phyloP scores from a whole-genome alignment of 2,797 vertebrate genomes.

The Sparidentex hasta region DNA sequence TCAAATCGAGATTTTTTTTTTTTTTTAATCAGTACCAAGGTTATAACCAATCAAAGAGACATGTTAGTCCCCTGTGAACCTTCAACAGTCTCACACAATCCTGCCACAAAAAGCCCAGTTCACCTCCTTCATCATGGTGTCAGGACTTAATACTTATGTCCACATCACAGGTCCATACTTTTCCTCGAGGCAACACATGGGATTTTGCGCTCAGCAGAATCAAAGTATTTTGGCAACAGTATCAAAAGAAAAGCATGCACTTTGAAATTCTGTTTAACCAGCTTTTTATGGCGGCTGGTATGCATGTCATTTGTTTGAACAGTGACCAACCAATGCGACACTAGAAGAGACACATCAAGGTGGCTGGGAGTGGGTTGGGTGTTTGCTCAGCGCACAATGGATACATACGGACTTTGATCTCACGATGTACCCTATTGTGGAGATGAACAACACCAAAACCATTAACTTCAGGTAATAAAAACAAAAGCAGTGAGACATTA shows the following conservation, averaged over 20 bases:
- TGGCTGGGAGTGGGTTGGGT: slow-evolving; percentile 19
- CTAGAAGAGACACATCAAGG: slow-evolving; percentile 49
- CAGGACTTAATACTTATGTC: background rate
- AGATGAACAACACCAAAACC: slow-evolving; percentile 42
- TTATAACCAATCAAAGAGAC: background rate
- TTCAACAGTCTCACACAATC: background rate
- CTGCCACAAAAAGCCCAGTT: background rate
- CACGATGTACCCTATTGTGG: slow-evolving; percentile 40
- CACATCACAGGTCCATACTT: background rate
- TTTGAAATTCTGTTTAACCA: slow-evolving; percentile 30
- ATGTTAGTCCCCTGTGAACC: background rate
- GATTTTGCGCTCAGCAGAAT: background rate
- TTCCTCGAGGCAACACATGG: background rate
- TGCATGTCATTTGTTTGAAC: slow-evolving; percentile 75
- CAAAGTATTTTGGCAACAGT: slow-evolving; percentile 34
- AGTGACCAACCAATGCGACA: slow-evolving; percentile 36
- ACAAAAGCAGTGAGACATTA: slow-evolving; percentile 5
- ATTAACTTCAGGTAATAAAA: slow-evolving; percentile 44
- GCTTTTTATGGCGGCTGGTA: slow-evolving; percentile 49
- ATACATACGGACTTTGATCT: slow-evolving; percentile 78
- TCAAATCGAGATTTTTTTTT: slow-evolving; percentile 14
- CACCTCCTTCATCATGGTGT: background rate
- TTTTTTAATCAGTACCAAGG: slow-evolving; percentile 4
- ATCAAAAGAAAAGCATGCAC: slow-evolving; percentile 37
- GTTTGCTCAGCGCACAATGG: slow-evolving; percentile 72